Evolutionary conservation across 2,888 invertebrate genomes (phyloP), one percentile per base, ranked within the genome.

Genomic region (Polia nebulosa): DNA sequence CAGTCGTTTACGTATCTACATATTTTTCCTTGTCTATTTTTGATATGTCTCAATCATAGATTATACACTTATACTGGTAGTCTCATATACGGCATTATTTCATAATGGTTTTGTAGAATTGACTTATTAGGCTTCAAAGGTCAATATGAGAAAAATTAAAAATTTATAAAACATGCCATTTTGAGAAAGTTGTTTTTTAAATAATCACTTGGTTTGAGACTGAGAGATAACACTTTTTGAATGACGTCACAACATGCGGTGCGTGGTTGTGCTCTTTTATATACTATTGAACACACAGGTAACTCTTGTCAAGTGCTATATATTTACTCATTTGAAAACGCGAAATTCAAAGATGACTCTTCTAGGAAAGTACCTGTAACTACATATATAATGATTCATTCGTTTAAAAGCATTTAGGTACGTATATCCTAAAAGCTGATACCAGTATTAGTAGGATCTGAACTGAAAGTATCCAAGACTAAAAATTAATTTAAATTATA

Each of bases 161-260:
- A 2, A 9, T 6, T 3, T 41, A 15, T n/a, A 4, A 0, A 7
- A 20, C 11, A 22, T 39, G 17, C 7, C 13, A 32, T 51, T 63
- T 66, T 61, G 39, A 55, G 53, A 62, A 61, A 55, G 27, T 39
- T 20, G 22, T 36, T 57, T 34, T 11, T 15, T 25, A 36, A 49
- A 49, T 27, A 44, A 25, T 34, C 2, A 3, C 3, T 49, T 11
- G 22, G 17, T 36, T 52, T 64, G 39, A 32, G 34, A 55, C 6
- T 15, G 25, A 22, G 20, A 49, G n/a, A 41, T 34, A n/a, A 27
- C 13, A 22, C 34, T 34, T 56, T 13, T n/a, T 8, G 11, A 15
- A n/a, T 56, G 39, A 56, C 56, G 55, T 56, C 25, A 39, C 25
- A 32, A 49, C 6, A 39, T 5, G 27, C 22, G 36, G 20, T 2